These are phyloP conservation scores for Hippocampus guttulatus DNA, from an alignment of 2,113 vertebrate species.

Conservation along the genomic window DNA sequence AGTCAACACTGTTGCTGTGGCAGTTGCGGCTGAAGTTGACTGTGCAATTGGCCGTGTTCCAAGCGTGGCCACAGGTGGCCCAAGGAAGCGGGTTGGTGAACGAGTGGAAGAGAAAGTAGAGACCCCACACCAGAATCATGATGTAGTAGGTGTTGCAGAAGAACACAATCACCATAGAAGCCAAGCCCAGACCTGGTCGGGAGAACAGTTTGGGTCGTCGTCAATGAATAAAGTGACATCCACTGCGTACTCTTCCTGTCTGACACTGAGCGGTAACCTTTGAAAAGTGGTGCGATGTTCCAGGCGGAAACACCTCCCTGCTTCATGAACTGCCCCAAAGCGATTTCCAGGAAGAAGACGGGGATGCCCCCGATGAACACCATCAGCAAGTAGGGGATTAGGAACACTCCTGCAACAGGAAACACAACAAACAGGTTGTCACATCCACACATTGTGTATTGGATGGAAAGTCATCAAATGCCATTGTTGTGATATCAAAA, in stretches of 20 bases:
- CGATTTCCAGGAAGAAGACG: slow-evolving; percentile 95
- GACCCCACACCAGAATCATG: slow-evolving; percentile 96
- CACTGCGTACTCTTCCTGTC: too few relatives aligned
- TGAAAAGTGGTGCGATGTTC: slow-evolving; percentile 95
- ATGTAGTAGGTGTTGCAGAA: slow-evolving; percentile 98
- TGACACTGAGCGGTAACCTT: slow-evolving; percentile 67
- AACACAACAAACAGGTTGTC: background rate
- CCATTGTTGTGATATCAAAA: too few relatives aligned
- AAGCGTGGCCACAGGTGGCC: slow-evolving; percentile 88
- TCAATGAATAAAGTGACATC: background rate
- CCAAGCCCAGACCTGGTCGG: slow-evolving; percentile 83
- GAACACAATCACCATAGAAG: slow-evolving; percentile 98
- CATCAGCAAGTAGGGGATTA: slow-evolving; percentile 90
- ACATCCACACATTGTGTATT: background rate
- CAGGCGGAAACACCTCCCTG: slow-evolving; percentile 91
- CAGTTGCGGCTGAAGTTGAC: slow-evolving; percentile 74
- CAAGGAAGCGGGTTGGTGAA: slow-evolving; percentile 88
- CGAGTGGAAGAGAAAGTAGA: slow-evolving; percentile 93
- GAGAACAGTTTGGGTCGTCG: background rate
- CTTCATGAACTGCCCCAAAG: slow-evolving; percentile 96
- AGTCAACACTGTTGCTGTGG: slow-evolving; percentile 57
- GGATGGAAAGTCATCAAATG: background rate
- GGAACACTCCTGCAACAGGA: slow-evolving; percentile 80
- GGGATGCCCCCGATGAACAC: slow-evolving; percentile 91
- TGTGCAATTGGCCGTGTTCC: slow-evolving; percentile 88